These are phyloP conservation scores for Lordiphosa clarofinis DNA, from an alignment of 1,140 invertebrate genomes.

Conservation along the genomic window DNA sequence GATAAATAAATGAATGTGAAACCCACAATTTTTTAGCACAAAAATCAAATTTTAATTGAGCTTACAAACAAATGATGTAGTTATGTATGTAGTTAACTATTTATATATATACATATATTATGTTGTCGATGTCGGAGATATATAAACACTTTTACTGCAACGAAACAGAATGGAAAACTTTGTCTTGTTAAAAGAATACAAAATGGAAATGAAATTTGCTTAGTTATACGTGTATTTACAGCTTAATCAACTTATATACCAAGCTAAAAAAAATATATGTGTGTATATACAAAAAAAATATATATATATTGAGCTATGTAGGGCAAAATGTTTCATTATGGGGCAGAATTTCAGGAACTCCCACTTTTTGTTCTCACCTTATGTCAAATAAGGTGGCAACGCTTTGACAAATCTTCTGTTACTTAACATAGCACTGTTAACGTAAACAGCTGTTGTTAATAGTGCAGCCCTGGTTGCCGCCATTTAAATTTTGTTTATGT, in stretches of 20 bases:
- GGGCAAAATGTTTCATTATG: no score
- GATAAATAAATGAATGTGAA: conserved; percentile 18
- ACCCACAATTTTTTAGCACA: conserved; percentile 22
- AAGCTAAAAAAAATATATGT: conserved; percentile 11
- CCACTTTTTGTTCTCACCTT: no score
- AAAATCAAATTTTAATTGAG: conserved; percentile 47
- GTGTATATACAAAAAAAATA: neutral
- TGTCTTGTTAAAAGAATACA: neutral
- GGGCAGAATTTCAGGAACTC: no score
- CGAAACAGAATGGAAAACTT: neutral
- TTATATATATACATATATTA: conserved; percentile 18
- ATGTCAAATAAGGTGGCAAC: no score
- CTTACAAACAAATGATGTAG: conserved; percentile 29
- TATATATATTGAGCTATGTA: conserved; percentile 4
- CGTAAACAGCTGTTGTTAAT: no score
- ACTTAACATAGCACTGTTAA: no score
- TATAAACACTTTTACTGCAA: no score
- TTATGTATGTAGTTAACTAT: conserved; percentile 46
- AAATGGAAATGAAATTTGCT: conserved; percentile 4
- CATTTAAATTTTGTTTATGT: no score
- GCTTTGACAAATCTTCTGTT: no score
- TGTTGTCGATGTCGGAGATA: conserved; percentile 3
- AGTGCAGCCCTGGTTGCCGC: no score
- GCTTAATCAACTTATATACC: conserved; percentile 17
- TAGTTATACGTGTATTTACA: conserved; percentile 39